Evolutionary conservation across 2,888 invertebrate genomes (phyloP), one percentile per base, ranked within the genome.

Genomic region (Volucella bombylans): DNA sequence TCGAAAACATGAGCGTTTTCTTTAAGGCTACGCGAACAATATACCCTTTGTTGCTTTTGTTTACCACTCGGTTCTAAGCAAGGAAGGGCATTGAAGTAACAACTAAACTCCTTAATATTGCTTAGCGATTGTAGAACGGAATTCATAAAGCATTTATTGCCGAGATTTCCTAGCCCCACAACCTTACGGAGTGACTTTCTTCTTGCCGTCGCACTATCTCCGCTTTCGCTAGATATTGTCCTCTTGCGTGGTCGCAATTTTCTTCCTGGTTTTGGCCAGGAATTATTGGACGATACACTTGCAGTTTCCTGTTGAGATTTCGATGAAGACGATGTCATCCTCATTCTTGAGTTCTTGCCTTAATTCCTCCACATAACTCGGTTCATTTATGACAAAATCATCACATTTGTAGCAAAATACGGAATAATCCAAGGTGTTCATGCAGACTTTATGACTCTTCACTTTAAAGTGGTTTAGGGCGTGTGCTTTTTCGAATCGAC

Each of bases 71-170:
- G 92, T 89, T 96, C 96, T 86, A 96, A 91, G 3, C 95, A 94
- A 11, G 96, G 96, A 90, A 96, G 92, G 90, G 95, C 94, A 90
- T 95, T 96, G 88, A 96, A 95, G 91, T 96, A 96, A 88, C 94
- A 95, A 91, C 95, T 96, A 90, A 96, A 96, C 89, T 96, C 95
- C 90, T 96, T 95, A 89, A 96, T 96, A 91, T 96, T 96, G 90
- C 96, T 96, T 92, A 96, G 93, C 87, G 96, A 96, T 90, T 96
- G 96, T 80, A 96, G 92, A 79, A 96, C 96, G 18, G 96, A 96
- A 92, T 96, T 96, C 96, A 96, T 96, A 90, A 96, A 96, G 91
- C 96, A 96, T 65, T 96, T 96, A 90, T 96, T 96, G 87, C 96
- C 96, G 90, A 96, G 93, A 92, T 96, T 96, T 89, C 96, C 93